phyloP scores from a whole-genome alignment of 2,888 invertebrate genomes.

The Eilema depressum region DNA sequence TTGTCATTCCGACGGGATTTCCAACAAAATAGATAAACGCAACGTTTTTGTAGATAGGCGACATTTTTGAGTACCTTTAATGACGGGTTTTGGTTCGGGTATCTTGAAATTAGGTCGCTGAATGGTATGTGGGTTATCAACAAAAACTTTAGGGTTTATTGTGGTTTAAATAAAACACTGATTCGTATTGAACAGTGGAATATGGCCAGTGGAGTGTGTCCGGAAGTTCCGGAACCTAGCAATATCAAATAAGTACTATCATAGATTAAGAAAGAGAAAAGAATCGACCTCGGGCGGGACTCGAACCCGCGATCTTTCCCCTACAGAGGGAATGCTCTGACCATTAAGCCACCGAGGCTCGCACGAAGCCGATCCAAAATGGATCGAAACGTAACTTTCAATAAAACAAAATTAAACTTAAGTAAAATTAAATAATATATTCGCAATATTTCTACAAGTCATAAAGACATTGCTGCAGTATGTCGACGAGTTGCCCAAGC shows the following conservation, averaged over 20 bases:
- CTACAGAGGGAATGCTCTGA: too few species aligned
- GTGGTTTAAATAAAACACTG: neutral
- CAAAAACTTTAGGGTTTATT: neutral
- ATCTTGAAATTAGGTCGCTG: constrained; percentile 34
- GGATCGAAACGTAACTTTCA: constrained; percentile 11
- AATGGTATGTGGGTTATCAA: constrained; percentile 16
- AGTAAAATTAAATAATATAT: constrained; percentile 38
- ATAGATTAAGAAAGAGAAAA: too few species aligned
- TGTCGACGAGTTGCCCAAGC: constrained; percentile 36
- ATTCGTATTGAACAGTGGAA: neutral
- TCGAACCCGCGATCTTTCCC: too few species aligned
- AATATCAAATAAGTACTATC: neutral
- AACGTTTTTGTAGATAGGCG: constrained; percentile 69
- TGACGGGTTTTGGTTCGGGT: constrained; percentile 46
- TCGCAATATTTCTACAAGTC: constrained; percentile 29
- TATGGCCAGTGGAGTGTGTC: too few species aligned
- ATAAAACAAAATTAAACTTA: constrained; percentile 32
- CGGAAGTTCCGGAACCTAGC: too few species aligned
- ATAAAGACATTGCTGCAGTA: constrained; percentile 42
- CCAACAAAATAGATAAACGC: constrained; percentile 68
- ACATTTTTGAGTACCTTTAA: constrained; percentile 67
- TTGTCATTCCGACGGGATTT: constrained; percentile 66
- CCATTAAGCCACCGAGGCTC: too few species aligned
- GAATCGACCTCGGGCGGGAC: too few species aligned
- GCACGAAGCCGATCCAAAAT: too few species aligned